Evolutionary conservation across 2,888 invertebrate species (phyloP), one percentile per base, ranked within the genome.

Genomic region (Ochropleura leucogaster): DNA sequence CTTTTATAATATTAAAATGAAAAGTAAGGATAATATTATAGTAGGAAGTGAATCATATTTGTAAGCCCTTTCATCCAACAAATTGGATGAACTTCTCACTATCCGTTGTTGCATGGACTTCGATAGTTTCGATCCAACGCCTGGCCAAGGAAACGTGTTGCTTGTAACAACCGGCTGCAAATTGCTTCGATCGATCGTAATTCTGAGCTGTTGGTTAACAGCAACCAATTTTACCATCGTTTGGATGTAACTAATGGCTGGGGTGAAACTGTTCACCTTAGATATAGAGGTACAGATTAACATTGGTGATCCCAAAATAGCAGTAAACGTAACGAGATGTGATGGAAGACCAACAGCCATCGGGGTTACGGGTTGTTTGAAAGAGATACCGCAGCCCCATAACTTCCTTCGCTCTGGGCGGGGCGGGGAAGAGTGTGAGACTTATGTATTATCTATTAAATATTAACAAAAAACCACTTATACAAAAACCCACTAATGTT

Each of bases 141-240:
- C 30, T 47, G 14, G 12, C 8, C 16, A 40, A 53, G 30, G 30
- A 20, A 76, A 76, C 65, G 65, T 75, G 55, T 74, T 30, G 47
- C 47, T 64, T 64, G 18, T 42, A 42, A 64, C 55, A 64, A 75
- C 30, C 20, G n/a, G n/a, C 42, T 44, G 44, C 47, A 74, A 74
- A 65, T 73, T 65, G 49, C 66, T 66, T 30, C 46, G 0, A 55
- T 42, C 18, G 65, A 74, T 8, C 46, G 46, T 75, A 75, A 75
- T 65, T 55, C 20, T 30, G 65, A n/a, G 30, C 42, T 55, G 53
- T 74, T 55, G 14, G 47, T 46, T 46, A 63, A 47, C n/a, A 57
- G 53, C 16, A 57, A 57, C 49, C 47, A 42, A 49, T 76, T 65
- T 76, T 44, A 49, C 20, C 5, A 6, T 65, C 55, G n/a, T 30